phyloP scores from a whole-genome alignment of 2,797 vertebrate genomes.

The Enteromius trimaculatus region DNA sequence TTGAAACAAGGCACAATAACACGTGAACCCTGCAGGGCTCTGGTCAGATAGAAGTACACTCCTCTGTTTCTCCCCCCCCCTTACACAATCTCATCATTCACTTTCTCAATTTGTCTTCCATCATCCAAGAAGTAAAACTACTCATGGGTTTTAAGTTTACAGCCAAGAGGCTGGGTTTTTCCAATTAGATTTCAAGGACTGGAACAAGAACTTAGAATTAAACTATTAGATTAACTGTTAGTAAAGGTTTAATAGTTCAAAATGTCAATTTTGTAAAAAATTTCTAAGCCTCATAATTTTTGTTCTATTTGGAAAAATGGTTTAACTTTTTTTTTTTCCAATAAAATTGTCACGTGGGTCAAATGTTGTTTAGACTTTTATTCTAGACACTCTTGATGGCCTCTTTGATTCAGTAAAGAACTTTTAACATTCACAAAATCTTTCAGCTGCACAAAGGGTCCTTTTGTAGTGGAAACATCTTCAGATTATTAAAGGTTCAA shows the following conservation, averaged over 20 bases:
- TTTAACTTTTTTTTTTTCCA: background rate
- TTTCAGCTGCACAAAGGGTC: no score
- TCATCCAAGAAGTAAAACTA: slow-evolving; percentile 24
- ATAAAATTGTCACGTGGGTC: no score
- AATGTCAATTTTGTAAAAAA: background rate
- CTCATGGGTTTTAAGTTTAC: background rate
- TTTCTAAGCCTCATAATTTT: background rate
- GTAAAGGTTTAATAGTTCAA: background rate
- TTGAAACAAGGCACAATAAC: slow-evolving; percentile 55
- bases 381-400: background rate
- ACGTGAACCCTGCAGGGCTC: slow-evolving; percentile 38
- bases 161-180: background rate
- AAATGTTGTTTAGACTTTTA: background rate
- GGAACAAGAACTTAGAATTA: background rate
- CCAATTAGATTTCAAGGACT: background rate
- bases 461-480: no score
- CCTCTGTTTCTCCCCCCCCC: background rate
- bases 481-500: no score
- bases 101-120: slow-evolving; percentile 16
- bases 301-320: background rate
- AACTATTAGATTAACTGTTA: background rate
- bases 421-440: no score
- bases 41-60: slow-evolving; percentile 36
- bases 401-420: no score
- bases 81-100: background rate